phyloP scores from a whole-genome alignment of 2,113 vertebrate species.

The Gadus macrocephalus region DNA sequence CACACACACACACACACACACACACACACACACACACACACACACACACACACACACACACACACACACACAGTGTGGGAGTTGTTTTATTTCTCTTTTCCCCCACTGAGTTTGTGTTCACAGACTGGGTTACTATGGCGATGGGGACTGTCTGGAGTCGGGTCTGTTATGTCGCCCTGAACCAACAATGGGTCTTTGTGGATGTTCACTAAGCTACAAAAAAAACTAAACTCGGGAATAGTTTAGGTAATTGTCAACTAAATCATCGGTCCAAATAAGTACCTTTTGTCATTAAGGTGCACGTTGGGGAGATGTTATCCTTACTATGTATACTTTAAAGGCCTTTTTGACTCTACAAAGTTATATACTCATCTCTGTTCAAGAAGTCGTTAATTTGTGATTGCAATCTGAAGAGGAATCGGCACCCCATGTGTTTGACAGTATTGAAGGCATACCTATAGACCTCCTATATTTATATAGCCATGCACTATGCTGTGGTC shows the following conservation, averaged over 20 bases:
- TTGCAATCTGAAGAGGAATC: not conserved
- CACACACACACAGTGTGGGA: conserved; percentile 12
- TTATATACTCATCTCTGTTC: too few relatives aligned
- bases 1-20: conserved; percentile 1
- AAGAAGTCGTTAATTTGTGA: not conserved
- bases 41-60: conserved; percentile 14
- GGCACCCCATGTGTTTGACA: not conserved
- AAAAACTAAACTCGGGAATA: not conserved
- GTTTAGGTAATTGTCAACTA: not conserved
- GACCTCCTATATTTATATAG: not conserved
- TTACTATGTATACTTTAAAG: too few relatives aligned
- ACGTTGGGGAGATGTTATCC: not conserved
- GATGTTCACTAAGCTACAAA: not conserved
- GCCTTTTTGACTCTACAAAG: too few relatives aligned
- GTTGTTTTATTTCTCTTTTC: not conserved
- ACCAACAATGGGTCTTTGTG: conserved; percentile 12
- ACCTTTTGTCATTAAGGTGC: not conserved
- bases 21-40: conserved; percentile 8
- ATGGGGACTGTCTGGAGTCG: conserved; percentile 32
- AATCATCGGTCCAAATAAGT: not conserved
- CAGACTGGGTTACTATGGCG: conserved; percentile 25
- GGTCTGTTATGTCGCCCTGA: conserved; percentile 7
- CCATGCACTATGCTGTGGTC: conserved; percentile 12
- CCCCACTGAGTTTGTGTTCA: not conserved
- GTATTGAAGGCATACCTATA: not conserved